A percentile compares a stretch with the other conserved stretches of the same genome.
phyloP scores from a whole-genome alignment of 2,888 invertebrate genomes.

The Eupithecia vulgata region DNA sequence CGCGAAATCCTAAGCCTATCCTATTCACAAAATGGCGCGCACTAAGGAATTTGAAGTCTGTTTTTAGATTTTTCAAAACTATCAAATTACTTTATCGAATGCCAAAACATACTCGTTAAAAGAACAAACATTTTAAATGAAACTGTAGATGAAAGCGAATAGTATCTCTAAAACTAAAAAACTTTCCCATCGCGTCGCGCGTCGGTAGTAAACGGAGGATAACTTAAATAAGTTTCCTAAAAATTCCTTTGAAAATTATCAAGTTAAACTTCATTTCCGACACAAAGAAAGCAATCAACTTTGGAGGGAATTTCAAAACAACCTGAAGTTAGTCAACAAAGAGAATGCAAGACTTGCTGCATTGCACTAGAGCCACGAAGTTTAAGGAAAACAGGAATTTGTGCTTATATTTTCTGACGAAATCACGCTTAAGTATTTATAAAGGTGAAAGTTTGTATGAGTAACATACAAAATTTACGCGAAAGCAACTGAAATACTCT shows the following conservation, averaged over 20 bases:
- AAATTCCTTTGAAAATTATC: background rate
- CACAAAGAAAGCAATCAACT: slow-evolving; percentile 29
- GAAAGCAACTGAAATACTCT: background rate
- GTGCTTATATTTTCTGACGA: background rate
- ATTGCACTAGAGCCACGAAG: background rate
- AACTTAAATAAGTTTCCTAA: background rate
- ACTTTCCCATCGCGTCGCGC: too few relatives aligned
- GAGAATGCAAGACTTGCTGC: slow-evolving; percentile 9
- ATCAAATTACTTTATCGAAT: too few relatives aligned
- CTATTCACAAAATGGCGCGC: too few relatives aligned
- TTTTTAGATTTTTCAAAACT: too few relatives aligned
- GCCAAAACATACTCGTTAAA: too few relatives aligned
- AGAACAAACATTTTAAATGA: too few relatives aligned
- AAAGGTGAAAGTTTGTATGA: background rate
- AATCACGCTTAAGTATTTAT: background rate
- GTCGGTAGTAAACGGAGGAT: background rate
- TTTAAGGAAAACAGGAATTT: background rate
- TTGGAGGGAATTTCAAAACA: slow-evolving; percentile 14
- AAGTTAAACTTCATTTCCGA: slow-evolving; percentile 18
- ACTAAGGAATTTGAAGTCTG: too few relatives aligned
- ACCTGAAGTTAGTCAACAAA: slow-evolving; percentile 7
- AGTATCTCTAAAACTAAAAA: background rate
- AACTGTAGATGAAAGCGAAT: too few relatives aligned
- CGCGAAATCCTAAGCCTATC: too few relatives aligned
- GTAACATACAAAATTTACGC: background rate